These are phyloP conservation scores for Pteria penguin DNA, from an alignment of 2,888 invertebrate genomes.

Conservation along the genomic window DNA sequence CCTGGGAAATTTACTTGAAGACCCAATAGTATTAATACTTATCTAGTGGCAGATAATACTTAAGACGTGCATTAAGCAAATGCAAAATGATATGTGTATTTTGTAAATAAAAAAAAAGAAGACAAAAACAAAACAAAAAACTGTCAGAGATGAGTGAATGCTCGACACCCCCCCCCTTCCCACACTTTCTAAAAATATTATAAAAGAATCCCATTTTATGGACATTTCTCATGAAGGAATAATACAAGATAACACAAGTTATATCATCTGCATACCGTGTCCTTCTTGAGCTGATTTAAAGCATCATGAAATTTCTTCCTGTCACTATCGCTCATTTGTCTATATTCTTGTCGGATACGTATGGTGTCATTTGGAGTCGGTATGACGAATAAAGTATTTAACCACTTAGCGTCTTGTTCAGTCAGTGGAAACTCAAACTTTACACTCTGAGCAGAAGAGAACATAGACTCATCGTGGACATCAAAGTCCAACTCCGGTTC, in stretches of 20 bases:
- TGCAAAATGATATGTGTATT: no score
- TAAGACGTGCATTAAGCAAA: no score
- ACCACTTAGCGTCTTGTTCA: slow-evolving; percentile 48
- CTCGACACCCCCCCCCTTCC: no score
- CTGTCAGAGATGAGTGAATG: no score
- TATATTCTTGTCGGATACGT: slow-evolving; percentile 53
- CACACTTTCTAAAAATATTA: no score
- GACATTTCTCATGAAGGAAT: not conserved
- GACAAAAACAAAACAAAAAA: no score
- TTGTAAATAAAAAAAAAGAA: no score
- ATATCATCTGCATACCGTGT: slow-evolving; percentile 59
- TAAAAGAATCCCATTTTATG: no score
- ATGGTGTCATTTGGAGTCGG: slow-evolving; percentile 43
- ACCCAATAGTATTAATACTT: no score
- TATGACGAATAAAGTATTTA: slow-evolving; percentile 51
- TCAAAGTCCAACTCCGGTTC: not conserved
- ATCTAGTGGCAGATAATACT: no score
- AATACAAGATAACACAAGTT: not conserved
- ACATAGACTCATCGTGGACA: not conserved
- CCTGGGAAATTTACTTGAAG: no score
- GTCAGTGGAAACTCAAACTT: slow-evolving; percentile 44
- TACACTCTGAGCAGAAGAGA: not conserved
- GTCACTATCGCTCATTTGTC: slow-evolving; percentile 53
- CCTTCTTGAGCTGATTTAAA: slow-evolving; percentile 60
- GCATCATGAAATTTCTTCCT: slow-evolving; percentile 58